Percentiles rank a stretch among this genome's conserved stretches.
Conservation (phyloP, 2,888 invertebrate genomes). For the Agriopis leucophaearia region DNA sequence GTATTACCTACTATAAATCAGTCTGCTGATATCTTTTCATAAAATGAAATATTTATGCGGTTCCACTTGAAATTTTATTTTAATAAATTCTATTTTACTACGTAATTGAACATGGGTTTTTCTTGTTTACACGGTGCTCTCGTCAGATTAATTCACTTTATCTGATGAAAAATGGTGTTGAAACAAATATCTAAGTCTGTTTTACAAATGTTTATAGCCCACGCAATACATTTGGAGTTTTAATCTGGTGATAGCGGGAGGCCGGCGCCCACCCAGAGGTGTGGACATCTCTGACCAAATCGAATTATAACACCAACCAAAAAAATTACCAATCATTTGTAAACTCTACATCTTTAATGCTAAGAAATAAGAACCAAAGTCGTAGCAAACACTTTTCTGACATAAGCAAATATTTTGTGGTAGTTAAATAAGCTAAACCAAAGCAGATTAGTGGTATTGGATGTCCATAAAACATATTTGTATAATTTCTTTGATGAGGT, state of each 20-base stretch:
- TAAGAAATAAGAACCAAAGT: conserved; percentile 53
- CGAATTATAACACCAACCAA: conserved; percentile 72
- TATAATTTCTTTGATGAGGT: conserved; percentile 65
- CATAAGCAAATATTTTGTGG: conserved; percentile 45
- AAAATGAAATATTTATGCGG: conserved; percentile 46
- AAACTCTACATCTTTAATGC: conserved; percentile 38
- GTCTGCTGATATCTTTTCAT: conserved; percentile 49
- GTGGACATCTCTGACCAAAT: conserved; percentile 79
- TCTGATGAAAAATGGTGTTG: conserved; percentile 70
- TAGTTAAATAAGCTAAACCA: conserved; percentile 59
- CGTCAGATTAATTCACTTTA: conserved; percentile 67
- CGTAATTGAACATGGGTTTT: conserved; percentile 39
- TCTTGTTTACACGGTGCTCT: conserved; percentile 57
- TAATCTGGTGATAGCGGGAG: conserved; percentile 78
- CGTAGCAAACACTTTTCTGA: conserved; percentile 23
- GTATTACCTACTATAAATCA: conserved; percentile 60
- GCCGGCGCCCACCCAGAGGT: conserved; percentile 82
- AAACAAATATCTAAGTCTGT: conserved; percentile 73
- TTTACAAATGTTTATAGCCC: conserved; percentile 78
- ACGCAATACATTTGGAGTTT: conserved; percentile 74
- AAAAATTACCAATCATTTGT: conserved; percentile 41
- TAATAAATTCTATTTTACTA: conserved; percentile 46
- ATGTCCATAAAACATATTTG: conserved; percentile 66
- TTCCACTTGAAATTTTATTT: conserved; percentile 40
- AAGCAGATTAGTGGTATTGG: conserved; percentile 68